Base-by-base conservation (phyloP, 2,797 vertebrate species). In the Rhinophrynus dorsalis region DNA sequence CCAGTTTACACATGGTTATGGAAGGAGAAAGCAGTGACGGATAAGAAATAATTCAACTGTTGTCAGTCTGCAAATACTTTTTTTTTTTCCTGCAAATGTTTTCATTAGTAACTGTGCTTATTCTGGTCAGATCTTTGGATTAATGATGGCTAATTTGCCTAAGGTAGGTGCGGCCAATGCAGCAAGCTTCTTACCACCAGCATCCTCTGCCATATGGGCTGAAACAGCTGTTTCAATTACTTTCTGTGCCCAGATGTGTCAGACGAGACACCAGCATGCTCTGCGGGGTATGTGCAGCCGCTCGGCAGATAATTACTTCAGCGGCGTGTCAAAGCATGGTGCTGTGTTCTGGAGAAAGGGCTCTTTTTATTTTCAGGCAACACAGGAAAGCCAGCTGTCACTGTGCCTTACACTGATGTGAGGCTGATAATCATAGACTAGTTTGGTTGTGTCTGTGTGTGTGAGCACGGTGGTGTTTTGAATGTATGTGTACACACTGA, bases 181-280 rank as follows among this genome's bases (percentile, higher is more conserved):
- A 86, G 81, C 84, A 80, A 73, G 84, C 80, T 90, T 82, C 86
- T 81, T 87, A 88, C 91, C 92, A 93, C 93, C 96, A 98, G 94
- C 90, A 94, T 96, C 94, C 83, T 80, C 90, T 90, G 94, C 96
- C 96, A 98, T 98, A 96, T 99, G 96, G 96, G 92, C 90, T 85
- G 91, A 96, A 97, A 94, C 97, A 99, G 97, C 96, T 99, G 97
- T 98, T 98, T 98, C 94, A 96, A 98, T 98, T 97, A 97, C 96
- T 98, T 95, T 96, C 91, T 84, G 90, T 95, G 96, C 96, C 97
- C 97, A 99, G 97, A 99, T 99, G 97, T 99, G 96, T 97, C 95
- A 97, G 96, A 93, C 90, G 92, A 96, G 95, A 95, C 94, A 93
- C 92, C 90, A 89, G 93, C 85, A 54, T 37, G 90, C 96, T 95